Evolutionary conservation across 2,113 vertebrate genomes (phyloP), one percentile per base, ranked within the genome.

Genomic region (Gulo gulo): DNA sequence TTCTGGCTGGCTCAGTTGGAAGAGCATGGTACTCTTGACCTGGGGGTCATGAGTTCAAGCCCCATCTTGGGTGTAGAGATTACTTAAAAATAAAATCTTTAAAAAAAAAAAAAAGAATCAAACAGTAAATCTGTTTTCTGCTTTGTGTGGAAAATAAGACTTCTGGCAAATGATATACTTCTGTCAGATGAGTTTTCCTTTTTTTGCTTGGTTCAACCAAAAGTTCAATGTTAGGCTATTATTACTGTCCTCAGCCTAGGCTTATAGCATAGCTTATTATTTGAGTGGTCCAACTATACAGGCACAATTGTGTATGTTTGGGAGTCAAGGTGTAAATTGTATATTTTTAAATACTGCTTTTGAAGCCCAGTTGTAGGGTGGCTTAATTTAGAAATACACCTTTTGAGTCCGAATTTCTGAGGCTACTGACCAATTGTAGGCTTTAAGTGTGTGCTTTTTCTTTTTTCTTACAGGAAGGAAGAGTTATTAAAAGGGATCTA

Each of bases 401-500:
- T 91, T 74, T 91, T 20, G 76, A 23, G 39, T 91, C 5, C 34
- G 1, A 47, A 16, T 83, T 96, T 91, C n/a, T 86, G 59, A 95
- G 24, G 13, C 74, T 96, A 23, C 65, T 92, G n/a, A 91, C 45
- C 9, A 52, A 31, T 81, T 39, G 6, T 36, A 78, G 83, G 11
- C 73, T 86, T 93, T 21, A 82, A 59, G 18, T 76, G 42, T 79
- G 47, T 73, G 23, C 20, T 79, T 45, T 71, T 42, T 81, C 81
- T 94, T 42, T 88, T 94, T 39, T n/a, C 45, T 34, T 69, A 83
- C 94, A 99, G 99, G 95, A 99, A 98, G 6, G 89, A 96, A 47
- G 98, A 99, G 45, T 97, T 99, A 4, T 4, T 99, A 24, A 83
- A 95, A 52, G 99, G 98, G 1, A 94, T 99, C 94, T 99, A 99